A percentile compares a stretch with the other conserved stretches of the same genome.
These are phyloP conservation scores for Mohoua ochrocephala DNA, from an alignment of 2,113 vertebrate species.

Conservation along the genomic window DNA sequence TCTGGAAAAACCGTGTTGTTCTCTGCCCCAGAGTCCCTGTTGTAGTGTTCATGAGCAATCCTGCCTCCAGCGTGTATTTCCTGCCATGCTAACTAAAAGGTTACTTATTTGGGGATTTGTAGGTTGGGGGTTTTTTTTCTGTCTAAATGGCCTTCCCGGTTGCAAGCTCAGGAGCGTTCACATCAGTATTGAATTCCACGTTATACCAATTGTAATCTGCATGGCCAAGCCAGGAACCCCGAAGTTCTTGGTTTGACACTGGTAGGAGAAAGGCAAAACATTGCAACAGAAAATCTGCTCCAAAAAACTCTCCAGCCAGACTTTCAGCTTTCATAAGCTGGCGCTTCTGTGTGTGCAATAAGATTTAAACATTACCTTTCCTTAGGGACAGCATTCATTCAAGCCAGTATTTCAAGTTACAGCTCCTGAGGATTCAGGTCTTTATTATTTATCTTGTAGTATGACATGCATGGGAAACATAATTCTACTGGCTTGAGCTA, in stretches of 20 bases:
- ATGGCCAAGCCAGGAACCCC: neutral
- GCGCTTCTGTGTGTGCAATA: neutral
- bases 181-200: neutral
- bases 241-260: neutral
- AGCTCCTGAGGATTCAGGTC: neutral
- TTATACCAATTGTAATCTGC: neutral
- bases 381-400: neutral
- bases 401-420: neutral
- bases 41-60: neutral
- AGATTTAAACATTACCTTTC: neutral
- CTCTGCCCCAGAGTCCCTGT: neutral
- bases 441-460: neutral
- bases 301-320: neutral
- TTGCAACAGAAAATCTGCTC: neutral
- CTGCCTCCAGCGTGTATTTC: neutral
- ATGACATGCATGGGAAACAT: neutral
- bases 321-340: neutral
- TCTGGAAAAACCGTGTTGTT: accelerated
- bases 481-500: neutral
- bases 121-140: neutral
- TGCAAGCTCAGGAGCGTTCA: neutral
- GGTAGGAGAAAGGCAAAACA: neutral
- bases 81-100: neutral
- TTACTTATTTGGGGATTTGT: neutral
- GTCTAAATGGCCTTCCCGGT: neutral